These are phyloP conservation scores for Sandelia bainsii DNA, from an alignment of 2,797 vertebrate species.

Conservation along the genomic window DNA sequence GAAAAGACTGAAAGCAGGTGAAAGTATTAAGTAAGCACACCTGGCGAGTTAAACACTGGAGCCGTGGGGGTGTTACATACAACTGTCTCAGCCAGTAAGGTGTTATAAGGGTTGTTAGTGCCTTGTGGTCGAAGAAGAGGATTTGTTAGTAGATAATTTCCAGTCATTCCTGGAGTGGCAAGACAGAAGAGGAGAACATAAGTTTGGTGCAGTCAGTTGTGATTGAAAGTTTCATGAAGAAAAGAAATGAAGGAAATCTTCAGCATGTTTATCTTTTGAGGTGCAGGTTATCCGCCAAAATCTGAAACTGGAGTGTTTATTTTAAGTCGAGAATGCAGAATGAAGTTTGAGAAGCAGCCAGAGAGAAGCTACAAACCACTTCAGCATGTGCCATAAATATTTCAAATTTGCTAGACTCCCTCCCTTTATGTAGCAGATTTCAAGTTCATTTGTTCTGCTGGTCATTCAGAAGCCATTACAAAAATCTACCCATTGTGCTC, in stretches of 20 bases:
- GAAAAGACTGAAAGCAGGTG: constrained; percentile 53
- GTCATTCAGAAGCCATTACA: constrained; percentile 24
- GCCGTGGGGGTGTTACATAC: constrained; percentile 99
- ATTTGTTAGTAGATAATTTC: constrained; percentile 99
- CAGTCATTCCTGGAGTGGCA: constrained; percentile 99
- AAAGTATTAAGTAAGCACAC: constrained; percentile 91
- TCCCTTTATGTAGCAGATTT: neutral
- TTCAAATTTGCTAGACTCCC: neutral
- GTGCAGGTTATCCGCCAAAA: neutral
- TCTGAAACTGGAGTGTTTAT: constrained; percentile 21
- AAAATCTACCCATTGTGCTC: constrained; percentile 23
- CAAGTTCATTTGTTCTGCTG: neutral
- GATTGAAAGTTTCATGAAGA: constrained; percentile 49
- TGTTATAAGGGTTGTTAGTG: constrained; percentile 99
- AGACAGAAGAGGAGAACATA: constrained; percentile 81
- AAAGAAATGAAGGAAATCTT: constrained; percentile 36
- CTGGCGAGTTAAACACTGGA: constrained; percentile 99
- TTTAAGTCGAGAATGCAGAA: constrained; percentile 17
- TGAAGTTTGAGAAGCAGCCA: constrained; percentile 12
- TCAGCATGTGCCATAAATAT: constrained; percentile 13
- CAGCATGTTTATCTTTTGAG: constrained; percentile 22
- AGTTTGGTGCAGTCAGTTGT: constrained; percentile 41
- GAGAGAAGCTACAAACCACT: constrained; percentile 12
- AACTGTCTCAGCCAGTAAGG: constrained; percentile 99
- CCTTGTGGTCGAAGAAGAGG: constrained; percentile 99